These are phyloP conservation scores for Euwallacea fornicatus DNA, from an alignment of 1,140 invertebrate species.

Conservation along the genomic window DNA sequence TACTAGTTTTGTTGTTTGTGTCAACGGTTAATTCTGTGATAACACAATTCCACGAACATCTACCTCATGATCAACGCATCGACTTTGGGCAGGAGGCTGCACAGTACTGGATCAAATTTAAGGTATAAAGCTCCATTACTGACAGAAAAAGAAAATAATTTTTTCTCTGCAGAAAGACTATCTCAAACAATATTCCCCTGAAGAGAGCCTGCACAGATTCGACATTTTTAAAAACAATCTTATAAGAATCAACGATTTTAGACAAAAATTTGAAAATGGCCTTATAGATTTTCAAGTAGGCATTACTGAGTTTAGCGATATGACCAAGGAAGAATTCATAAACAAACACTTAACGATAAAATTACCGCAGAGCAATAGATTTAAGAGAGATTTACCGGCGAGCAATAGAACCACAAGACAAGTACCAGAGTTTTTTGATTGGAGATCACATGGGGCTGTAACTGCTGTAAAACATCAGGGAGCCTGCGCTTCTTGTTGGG, in stretches of 20 bases:
- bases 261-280: constrained; percentile 68
- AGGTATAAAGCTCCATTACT: constrained; percentile 13
- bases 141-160: not conserved
- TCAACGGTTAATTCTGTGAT: no score
- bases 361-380: constrained; percentile 68
- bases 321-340: constrained; percentile 80
- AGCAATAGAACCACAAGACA: constrained; percentile 14
- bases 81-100: not conserved
- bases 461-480: constrained; percentile 47
- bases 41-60: not conserved
- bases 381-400: constrained; percentile 2
- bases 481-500: constrained; percentile 57
- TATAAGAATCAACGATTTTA: constrained; percentile 81
- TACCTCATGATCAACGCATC: not conserved
- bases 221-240: constrained; percentile 86
- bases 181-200: constrained; percentile 21
- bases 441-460: constrained; percentile 47
- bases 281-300: constrained; percentile 65
- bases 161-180: constrained; percentile 12
- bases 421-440: constrained; percentile 42
- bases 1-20: no score
- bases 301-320: constrained; percentile 81
- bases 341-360: constrained; percentile 64
- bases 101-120: constrained; percentile 26
- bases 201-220: constrained; percentile 63